phyloP scores from a whole-genome alignment of 1,140 invertebrate genomes.

The Drosophila kikkawai region DNA sequence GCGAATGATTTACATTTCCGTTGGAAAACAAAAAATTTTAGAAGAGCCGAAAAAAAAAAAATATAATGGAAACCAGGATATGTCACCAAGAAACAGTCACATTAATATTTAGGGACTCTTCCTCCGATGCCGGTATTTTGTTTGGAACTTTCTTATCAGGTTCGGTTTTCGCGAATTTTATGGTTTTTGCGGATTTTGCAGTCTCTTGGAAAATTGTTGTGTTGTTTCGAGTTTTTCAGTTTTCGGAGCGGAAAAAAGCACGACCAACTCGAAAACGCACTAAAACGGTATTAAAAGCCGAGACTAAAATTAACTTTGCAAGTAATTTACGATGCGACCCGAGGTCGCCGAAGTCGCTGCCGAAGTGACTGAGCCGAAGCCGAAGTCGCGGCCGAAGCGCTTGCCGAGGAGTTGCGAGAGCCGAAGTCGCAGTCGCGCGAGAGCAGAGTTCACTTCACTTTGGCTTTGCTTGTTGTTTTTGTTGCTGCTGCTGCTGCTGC shows the following conservation, averaged over 20 bases:
- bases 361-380: constrained; percentile 29
- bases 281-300: constrained; percentile 85
- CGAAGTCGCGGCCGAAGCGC: constrained; percentile 31
- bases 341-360: constrained; percentile 45
- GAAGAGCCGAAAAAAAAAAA: constrained; percentile 31
- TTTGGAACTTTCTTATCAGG: constrained; percentile 4
- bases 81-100: constrained; percentile 25
- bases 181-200: constrained; percentile 3
- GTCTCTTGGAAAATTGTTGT: constrained; percentile 27
- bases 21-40: constrained; percentile 45
- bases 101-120: constrained; percentile 9
- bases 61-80: constrained; percentile 17
- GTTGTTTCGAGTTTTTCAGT: constrained; percentile 18
- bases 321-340: constrained; percentile 74
- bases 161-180: neutral
- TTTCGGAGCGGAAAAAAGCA: constrained; percentile 62
- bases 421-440: constrained; percentile 18
- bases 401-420: constrained; percentile 22
- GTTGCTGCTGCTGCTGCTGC: constrained; percentile 16
- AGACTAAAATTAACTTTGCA: constrained; percentile 84
- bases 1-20: constrained; percentile 84
- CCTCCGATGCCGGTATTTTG: constrained; percentile 3
- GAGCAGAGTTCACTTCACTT: constrained; percentile 76
- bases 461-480: constrained; percentile 44
- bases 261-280: constrained; percentile 85